Evolutionary conservation across 2,888 invertebrate species (phyloP).

Genomic region (Troides aeacus): DNA sequence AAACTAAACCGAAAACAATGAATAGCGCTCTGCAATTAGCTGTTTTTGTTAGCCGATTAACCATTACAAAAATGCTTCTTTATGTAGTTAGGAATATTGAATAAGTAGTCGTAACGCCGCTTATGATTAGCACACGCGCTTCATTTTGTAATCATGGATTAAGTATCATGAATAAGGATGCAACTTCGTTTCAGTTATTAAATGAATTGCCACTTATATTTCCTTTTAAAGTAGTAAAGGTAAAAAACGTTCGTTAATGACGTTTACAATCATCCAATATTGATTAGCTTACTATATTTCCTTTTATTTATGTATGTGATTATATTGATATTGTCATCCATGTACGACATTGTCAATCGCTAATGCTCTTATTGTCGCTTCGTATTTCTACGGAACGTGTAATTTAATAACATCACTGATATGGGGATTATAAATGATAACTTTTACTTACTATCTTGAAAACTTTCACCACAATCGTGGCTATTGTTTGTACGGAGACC

Average conservation of each 20-base stretch:
- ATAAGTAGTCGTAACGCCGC: neutral
- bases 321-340: neutral
- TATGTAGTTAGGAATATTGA: neutral
- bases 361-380: neutral
- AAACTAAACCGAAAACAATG: neutral
- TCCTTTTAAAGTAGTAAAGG: too few species aligned
- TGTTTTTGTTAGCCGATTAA: neutral
- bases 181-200: neutral
- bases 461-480: slow-evolving; percentile 88
- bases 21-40: neutral
- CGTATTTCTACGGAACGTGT: neutral
- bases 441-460: slow-evolving; percentile 87
- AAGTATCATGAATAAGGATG: neutral
- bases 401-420: slow-evolving; percentile 23
- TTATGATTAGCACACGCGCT: neutral
- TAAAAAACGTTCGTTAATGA: too few species aligned
- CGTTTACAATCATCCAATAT: too few species aligned
- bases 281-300: too few species aligned
- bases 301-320: neutral
- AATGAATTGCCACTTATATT: too few species aligned
- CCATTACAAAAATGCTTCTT: neutral
- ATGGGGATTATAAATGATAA: slow-evolving; percentile 27
- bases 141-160: neutral
- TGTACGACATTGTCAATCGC: neutral
- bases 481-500: slow-evolving; percentile 90